Evolutionary conservation across 2,113 vertebrate genomes (phyloP).

Genomic region (Cynocephalus volans): DNA sequence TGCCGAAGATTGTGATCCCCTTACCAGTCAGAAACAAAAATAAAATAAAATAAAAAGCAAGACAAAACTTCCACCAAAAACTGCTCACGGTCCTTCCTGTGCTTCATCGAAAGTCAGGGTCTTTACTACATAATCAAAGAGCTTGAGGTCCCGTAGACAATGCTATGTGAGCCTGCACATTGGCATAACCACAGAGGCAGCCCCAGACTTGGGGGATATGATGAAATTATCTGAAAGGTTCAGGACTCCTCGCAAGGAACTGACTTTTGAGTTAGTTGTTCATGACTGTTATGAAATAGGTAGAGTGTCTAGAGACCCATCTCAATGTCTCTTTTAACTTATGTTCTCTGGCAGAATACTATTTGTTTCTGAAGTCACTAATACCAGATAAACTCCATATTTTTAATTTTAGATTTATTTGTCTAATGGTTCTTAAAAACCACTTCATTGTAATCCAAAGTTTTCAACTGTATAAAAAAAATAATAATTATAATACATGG

Average conservation of each 20-base stretch:
- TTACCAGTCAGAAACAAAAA: no score
- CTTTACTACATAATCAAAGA: background rate
- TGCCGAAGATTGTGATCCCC: no score
- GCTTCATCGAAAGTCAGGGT: background rate
- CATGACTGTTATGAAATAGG: background rate
- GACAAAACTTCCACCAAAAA: background rate
- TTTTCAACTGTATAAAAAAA: slow-evolving; percentile 43
- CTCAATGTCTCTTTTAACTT: background rate
- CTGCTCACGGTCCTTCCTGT: background rate
- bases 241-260: background rate
- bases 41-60: slow-evolving; percentile 36
- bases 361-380: background rate
- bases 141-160: background rate
- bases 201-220: background rate
- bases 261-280: background rate
- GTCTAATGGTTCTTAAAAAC: background rate
- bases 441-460: background rate
- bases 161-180: background rate
- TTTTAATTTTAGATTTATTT: slow-evolving; percentile 20
- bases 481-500: background rate
- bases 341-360: background rate
- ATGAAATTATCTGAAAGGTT: background rate
- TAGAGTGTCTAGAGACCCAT: background rate
- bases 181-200: background rate
- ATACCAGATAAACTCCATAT: background rate